These are phyloP conservation scores for Myiotriccus ornatus DNA, from an alignment of 2,797 vertebrate genomes.

Conservation along the genomic window DNA sequence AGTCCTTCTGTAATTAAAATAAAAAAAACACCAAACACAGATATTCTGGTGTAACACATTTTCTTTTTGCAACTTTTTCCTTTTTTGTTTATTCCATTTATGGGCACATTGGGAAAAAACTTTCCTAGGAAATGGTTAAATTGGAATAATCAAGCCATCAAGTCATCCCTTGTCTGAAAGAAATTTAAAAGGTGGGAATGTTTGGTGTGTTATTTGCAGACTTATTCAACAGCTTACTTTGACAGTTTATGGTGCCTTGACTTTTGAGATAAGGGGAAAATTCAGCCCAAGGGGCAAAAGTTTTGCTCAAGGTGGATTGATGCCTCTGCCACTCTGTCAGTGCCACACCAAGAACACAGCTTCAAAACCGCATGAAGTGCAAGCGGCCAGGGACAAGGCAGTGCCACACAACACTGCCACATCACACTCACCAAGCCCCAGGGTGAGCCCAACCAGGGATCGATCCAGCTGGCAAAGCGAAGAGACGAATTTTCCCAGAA, in stretches of 20 bases:
- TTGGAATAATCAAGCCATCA: not conserved
- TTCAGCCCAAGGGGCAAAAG: not conserved
- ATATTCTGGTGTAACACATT: not conserved
- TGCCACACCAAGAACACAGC: fast-evolving
- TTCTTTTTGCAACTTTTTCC: not conserved
- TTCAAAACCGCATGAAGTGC: not conserved
- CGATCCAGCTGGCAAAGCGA: fast-evolving
- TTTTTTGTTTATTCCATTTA: not conserved
- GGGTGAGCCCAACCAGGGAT: not conserved
- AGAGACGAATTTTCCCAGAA: not conserved
- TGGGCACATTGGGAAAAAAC: not conserved
- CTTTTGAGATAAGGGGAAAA: not conserved
- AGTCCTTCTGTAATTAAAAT: not conserved
- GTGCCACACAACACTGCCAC: not conserved
- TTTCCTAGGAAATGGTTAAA: not conserved
- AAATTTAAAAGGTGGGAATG: not conserved
- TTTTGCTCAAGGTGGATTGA: not conserved
- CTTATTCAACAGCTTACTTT: not conserved
- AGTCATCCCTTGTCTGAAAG: not conserved
- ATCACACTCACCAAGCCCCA: fast-evolving
- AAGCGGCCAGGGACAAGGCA: not conserved
- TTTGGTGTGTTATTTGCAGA: not conserved
- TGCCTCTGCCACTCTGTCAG: not conserved
- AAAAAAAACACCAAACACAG: too few relatives aligned
- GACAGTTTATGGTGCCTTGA: not conserved